A percentile compares a stretch with the other conserved stretches of the same genome.
phyloP scores from a whole-genome alignment of 2,113 vertebrate genomes.

The cattle (Bos taurus) region DNA sequence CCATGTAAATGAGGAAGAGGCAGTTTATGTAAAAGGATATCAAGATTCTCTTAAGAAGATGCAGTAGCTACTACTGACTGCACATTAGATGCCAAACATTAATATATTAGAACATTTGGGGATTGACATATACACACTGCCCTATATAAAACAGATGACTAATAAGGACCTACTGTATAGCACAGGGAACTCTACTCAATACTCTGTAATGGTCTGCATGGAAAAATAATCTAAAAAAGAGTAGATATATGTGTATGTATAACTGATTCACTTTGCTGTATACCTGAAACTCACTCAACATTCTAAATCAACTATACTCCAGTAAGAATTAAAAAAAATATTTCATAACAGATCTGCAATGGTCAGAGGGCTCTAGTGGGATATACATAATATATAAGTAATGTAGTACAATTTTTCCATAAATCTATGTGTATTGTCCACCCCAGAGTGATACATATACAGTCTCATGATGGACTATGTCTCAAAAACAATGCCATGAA shows the following conservation, averaged over 20 bases:
- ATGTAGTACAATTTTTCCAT: background rate
- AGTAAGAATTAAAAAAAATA: background rate
- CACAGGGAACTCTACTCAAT: background rate
- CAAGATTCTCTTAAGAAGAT: background rate
- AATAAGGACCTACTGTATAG: background rate
- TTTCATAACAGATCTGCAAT: background rate
- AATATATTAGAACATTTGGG: background rate
- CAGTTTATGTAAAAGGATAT: background rate
- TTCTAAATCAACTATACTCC: background rate
- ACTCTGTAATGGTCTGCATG: background rate
- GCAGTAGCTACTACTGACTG: background rate
- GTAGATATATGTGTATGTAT: background rate
- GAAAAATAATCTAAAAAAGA: background rate
- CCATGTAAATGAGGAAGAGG: background rate
- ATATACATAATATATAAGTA: background rate
- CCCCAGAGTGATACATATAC: background rate
- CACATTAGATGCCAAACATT: background rate
- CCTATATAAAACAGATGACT: background rate
- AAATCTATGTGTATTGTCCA: background rate
- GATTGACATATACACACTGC: background rate
- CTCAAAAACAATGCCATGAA: conserved; percentile 22
- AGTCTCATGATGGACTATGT: background rate
- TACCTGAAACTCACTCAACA: background rate
- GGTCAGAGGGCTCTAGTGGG: background rate
- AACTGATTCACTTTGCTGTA: background rate